Percentiles rank a stretch among this genome's conserved stretches.
Conservation (phyloP, 1,140 invertebrate genomes). For the Colletes gigas region DNA sequence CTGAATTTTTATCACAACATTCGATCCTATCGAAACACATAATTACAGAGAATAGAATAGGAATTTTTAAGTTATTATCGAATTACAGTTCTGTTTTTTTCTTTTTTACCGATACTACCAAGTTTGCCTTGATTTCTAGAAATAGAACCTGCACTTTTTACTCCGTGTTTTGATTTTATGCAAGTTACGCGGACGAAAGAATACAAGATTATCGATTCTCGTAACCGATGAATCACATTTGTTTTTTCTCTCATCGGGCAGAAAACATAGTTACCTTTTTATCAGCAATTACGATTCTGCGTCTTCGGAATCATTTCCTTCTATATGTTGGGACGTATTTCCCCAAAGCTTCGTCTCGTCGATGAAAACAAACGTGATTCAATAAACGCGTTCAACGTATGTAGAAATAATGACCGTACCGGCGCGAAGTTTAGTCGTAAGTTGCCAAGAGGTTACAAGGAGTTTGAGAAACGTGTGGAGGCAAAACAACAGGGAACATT, state of each 20-base stretch:
- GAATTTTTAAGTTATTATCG: constrained; percentile 3
- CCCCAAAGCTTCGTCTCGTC: too few species aligned
- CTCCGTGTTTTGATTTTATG: not conserved
- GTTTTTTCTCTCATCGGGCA: not conserved
- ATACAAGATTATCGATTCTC: not conserved
- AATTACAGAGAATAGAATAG: too few species aligned
- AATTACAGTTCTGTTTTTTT: constrained; percentile 18
- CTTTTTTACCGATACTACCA: constrained; percentile 9
- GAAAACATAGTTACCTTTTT: not conserved
- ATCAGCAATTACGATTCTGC: not conserved
- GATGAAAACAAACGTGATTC: too few species aligned
- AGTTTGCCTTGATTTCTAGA: constrained; percentile 34
- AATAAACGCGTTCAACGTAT: too few species aligned
- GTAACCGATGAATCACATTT: constrained; percentile 18
- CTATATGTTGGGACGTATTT: too few species aligned
- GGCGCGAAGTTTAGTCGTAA: not conserved
- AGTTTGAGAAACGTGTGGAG: not conserved
- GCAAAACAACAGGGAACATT: not conserved
- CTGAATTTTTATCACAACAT: too few species aligned
- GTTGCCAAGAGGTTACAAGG: not conserved
- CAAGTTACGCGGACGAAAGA: not conserved
- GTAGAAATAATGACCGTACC: not conserved
- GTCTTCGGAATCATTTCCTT: not conserved
- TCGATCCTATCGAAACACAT: not conserved
- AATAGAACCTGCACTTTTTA: constrained; percentile 14